phyloP scores from a whole-genome alignment of 2,888 invertebrate species.

The Chaitophorus viminalis region DNA sequence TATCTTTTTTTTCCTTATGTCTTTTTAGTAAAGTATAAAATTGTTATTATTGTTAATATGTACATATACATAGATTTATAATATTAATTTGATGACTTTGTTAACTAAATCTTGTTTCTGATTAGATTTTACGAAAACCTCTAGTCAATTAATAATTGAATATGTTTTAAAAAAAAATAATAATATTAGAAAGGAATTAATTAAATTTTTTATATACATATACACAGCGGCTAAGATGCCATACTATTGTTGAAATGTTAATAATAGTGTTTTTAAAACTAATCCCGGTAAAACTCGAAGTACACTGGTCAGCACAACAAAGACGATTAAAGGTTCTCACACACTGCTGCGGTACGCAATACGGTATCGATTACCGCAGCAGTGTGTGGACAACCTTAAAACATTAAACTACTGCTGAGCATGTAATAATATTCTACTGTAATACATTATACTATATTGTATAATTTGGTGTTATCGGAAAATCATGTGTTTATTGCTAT shows the following conservation, averaged over 20 bases:
- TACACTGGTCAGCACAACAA: neutral
- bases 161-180: constrained; percentile 10
- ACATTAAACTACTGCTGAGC: neutral
- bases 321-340: neutral
- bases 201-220: neutral
- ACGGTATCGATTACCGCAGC: no score
- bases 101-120: constrained; percentile 54
- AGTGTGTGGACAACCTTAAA: no score
- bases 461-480: no score
- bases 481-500: no score
- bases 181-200: neutral
- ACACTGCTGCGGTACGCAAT: no score
- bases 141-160: constrained; percentile 48
- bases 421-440: no score
- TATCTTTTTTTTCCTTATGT: neutral
- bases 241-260: neutral
- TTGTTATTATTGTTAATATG: constrained; percentile 61
- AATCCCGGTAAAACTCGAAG: neutral
- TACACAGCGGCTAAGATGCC: neutral
- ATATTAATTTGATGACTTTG: constrained; percentile 42
- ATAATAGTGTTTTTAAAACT: neutral
- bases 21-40: constrained; percentile 47
- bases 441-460: no score
- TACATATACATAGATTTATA: constrained; percentile 55
- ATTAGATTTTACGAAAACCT: constrained; percentile 49